These are phyloP conservation scores for Colossoma macropomum DNA, from an alignment of 2,113 vertebrate species.

Conservation along the genomic window DNA sequence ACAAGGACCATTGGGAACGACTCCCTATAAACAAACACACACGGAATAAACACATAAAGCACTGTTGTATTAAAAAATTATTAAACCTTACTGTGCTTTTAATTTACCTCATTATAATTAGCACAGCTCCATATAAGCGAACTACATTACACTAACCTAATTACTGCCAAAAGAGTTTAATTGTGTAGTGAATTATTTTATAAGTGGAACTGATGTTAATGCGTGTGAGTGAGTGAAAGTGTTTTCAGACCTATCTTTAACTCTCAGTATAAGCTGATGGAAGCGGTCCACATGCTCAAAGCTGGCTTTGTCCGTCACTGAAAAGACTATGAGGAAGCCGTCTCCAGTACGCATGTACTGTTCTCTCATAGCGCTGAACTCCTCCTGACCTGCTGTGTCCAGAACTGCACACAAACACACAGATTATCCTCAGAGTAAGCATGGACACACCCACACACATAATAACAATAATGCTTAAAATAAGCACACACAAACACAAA, in stretches of 20 bases:
- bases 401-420: constrained; percentile 77
- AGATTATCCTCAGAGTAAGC: not conserved
- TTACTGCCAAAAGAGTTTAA: not conserved
- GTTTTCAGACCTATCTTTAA: constrained; percentile 91
- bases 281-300: constrained; percentile 97
- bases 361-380: constrained; percentile 99
- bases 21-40: constrained; percentile 78
- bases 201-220: not conserved
- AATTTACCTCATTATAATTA: not conserved
- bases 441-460: not conserved
- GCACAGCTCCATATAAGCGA: too few relatives aligned
- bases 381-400: constrained; percentile 97
- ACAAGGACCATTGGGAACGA: constrained; percentile 98
- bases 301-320: constrained; percentile 97
- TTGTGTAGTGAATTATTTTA: not conserved
- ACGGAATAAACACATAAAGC: not conserved
- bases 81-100: not conserved
- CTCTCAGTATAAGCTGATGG: constrained; percentile 96
- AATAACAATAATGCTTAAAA: not conserved
- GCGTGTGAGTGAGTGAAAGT: not conserved
- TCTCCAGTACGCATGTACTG: constrained; percentile 99
- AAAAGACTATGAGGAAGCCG: constrained; percentile 97
- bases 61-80: not conserved
- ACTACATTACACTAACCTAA: too few relatives aligned
- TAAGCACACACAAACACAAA: not conserved